These are phyloP conservation scores for Clarias pachynema DNA, from an alignment of 2,797 vertebrate species.

Conservation along the genomic window DNA sequence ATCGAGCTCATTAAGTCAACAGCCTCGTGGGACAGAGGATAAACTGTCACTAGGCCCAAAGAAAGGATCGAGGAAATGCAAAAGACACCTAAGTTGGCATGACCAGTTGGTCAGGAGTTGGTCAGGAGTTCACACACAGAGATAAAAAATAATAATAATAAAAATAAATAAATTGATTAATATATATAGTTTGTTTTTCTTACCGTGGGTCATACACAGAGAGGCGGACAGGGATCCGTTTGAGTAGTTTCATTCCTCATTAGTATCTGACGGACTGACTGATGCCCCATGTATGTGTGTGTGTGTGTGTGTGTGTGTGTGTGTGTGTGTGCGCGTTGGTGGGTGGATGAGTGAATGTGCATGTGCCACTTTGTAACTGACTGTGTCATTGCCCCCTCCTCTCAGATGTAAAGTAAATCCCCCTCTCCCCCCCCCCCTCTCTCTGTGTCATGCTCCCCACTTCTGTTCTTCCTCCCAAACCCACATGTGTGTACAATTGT, in stretches of 20 bases:
- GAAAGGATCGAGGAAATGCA: constrained; percentile 63
- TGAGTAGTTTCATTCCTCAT: constrained; percentile 62
- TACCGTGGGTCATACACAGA: constrained; percentile 77
- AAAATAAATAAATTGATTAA: no score
- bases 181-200: constrained; percentile 51
- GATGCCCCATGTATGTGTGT: constrained; percentile 65
- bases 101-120: background rate
- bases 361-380: constrained; percentile 72
- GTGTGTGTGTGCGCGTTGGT: constrained; percentile 52
- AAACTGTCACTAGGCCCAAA: constrained; percentile 37
- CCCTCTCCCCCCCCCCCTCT: constrained; percentile 53
- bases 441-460: constrained; percentile 21
- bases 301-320: constrained; percentile 55
- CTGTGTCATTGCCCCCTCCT: constrained; percentile 71
- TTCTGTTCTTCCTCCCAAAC: constrained; percentile 60
- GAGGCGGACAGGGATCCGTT: constrained; percentile 61
- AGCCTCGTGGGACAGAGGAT: constrained; percentile 55
- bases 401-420: constrained; percentile 75
- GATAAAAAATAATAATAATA: no score
- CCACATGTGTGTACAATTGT: constrained; percentile 49
- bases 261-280: constrained; percentile 53
- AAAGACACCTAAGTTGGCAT: background rate
- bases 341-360: constrained; percentile 58
- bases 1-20: constrained; percentile 61
- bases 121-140: constrained; percentile 2